Conservation (phyloP, 2,888 invertebrate species). For the Rutpela maculata region DNA sequence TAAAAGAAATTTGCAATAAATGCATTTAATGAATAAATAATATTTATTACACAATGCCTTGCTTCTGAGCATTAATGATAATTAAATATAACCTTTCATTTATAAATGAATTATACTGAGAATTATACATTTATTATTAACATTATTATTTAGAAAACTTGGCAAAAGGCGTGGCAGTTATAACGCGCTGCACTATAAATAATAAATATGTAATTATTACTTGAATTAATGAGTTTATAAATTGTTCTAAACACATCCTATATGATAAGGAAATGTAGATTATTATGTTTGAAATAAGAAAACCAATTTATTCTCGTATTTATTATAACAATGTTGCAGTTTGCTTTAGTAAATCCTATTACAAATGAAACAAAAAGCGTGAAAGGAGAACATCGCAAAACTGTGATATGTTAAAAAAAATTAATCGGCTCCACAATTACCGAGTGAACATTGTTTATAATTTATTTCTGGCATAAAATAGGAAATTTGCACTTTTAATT, state of each 20-base stretch:
- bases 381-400: too few species aligned
- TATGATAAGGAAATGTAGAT: not conserved
- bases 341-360: too few species aligned
- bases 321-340: too few species aligned
- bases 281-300: not conserved
- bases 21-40: conserved; percentile 13
- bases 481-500: too few species aligned
- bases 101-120: not conserved
- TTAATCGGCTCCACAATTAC: too few species aligned
- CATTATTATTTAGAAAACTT: conserved; percentile 28
- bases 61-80: conserved; percentile 8
- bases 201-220: not conserved
- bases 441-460: too few species aligned
- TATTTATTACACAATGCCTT: conserved; percentile 16
- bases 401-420: too few species aligned
- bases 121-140: conserved; percentile 28
- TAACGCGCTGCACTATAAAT: conserved; percentile 1
- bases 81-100: conserved; percentile 39
- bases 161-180: conserved; percentile 32
- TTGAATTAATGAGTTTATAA: not conserved
- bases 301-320: not conserved
- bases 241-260: not conserved
- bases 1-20: conserved; percentile 5
- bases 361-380: too few species aligned
- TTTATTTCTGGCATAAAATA: too few species aligned